Conservation (phyloP, 1,140 invertebrate species). For the Ladona fulva region DNA sequence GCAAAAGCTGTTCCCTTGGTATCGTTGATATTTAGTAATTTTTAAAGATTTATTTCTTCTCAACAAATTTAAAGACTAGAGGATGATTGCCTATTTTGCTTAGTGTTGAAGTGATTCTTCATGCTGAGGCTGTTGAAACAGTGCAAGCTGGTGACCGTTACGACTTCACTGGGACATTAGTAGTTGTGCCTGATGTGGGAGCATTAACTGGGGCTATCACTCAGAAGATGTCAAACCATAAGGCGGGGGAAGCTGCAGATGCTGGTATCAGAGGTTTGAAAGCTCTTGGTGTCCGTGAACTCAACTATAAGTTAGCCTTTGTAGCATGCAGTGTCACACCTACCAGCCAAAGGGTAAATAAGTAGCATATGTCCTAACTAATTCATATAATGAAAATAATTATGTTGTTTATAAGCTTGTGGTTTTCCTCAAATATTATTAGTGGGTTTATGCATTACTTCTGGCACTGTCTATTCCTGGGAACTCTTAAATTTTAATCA, state of each 20-base stretch:
- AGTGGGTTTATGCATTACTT: no score
- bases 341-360: slow-evolving; percentile 63
- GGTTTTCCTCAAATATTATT: no score
- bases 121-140: slow-evolving; percentile 92
- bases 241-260: slow-evolving; percentile 58
- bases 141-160: slow-evolving; percentile 88
- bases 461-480: no score
- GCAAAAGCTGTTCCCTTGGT: no score
- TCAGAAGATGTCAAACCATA: slow-evolving; percentile 38
- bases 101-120: slow-evolving; percentile 90
- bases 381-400: no score
- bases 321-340: slow-evolving; percentile 85
- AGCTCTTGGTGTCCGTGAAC: slow-evolving; percentile 87
- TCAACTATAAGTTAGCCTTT: slow-evolving; percentile 93
- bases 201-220: slow-evolving; percentile 51
- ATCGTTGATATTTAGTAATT: no score
- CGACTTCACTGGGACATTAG: slow-evolving; percentile 94
- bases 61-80: no score
- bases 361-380: neutral
- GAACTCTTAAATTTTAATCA: no score
- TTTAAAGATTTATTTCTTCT: no score
- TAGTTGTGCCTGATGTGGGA: slow-evolving; percentile 94
- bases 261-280: slow-evolving; percentile 84
- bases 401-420: no score
- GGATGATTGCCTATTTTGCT: neutral